phyloP scores from a whole-genome alignment of 1,140 invertebrate genomes.

The Cydia pomonella region DNA sequence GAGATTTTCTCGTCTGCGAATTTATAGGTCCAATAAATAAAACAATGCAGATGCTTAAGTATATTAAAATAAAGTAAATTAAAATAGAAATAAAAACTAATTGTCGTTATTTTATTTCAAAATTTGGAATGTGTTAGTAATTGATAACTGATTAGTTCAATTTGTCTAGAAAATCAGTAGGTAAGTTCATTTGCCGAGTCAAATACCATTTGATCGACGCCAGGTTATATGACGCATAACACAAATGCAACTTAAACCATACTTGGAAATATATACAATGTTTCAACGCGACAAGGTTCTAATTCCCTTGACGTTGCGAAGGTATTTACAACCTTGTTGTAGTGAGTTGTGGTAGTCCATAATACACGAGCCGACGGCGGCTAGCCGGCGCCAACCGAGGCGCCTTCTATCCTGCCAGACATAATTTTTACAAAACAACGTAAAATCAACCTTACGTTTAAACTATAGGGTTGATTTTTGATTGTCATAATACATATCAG shows the following conservation, averaged over 20 bases:
- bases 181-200: slow-evolving; percentile 59
- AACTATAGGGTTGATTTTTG: not conserved
- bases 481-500: slow-evolving; percentile 40
- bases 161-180: slow-evolving; percentile 59
- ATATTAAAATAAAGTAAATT: too few relatives aligned
- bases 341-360: slow-evolving; percentile 58
- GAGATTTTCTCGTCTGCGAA: slow-evolving; percentile 37
- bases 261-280: not conserved
- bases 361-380: slow-evolving; percentile 78
- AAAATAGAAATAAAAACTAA: too few relatives aligned
- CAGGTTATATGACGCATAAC: slow-evolving; percentile 65
- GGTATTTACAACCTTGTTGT: not conserved
- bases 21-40: not conserved
- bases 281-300: not conserved
- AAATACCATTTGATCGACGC: slow-evolving; percentile 75
- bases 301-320: not conserved
- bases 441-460: slow-evolving; percentile 44
- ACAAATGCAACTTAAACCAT: not conserved
- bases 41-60: not conserved
- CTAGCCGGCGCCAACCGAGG: slow-evolving; percentile 74
- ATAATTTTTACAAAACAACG: slow-evolving; percentile 39
- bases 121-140: not conserved
- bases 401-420: slow-evolving; percentile 73
- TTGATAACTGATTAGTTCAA: slow-evolving; percentile 33
- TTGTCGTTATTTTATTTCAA: not conserved